Conservation (phyloP, 2,888 invertebrate genomes). For the Platerodrilus igneus region DNA sequence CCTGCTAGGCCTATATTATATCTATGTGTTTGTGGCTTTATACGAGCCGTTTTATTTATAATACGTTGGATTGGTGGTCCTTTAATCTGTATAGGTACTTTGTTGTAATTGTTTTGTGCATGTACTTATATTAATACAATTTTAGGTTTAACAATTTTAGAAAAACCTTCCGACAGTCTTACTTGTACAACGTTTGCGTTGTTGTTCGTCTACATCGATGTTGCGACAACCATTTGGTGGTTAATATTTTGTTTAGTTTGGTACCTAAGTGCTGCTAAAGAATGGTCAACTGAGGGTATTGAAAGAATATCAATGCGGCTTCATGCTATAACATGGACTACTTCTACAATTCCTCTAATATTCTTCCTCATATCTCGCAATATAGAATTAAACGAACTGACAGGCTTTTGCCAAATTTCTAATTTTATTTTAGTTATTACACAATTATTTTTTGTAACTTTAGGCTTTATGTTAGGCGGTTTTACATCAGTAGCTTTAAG, state of each 20-base stretch:
- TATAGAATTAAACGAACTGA: constrained; percentile 74
- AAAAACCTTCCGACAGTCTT: constrained; percentile 18
- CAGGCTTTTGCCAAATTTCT: constrained; percentile 74
- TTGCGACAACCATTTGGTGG: constrained; percentile 84
- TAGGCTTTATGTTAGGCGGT: constrained; percentile 67
- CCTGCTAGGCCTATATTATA: constrained; percentile 90
- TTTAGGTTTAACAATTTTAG: constrained; percentile 11
- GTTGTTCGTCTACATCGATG: constrained; percentile 59
- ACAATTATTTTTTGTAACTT: constrained; percentile 41
- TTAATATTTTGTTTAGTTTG: constrained; percentile 82
- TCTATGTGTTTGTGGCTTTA: constrained; percentile 67
- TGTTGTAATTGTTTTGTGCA: background rate
- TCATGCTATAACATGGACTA: constrained; percentile 83
- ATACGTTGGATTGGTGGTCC: constrained; percentile 38
- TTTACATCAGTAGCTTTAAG: constrained; percentile 73
- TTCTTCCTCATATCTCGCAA: constrained; percentile 73
- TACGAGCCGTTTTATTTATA: constrained; percentile 36
- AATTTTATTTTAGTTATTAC: constrained; percentile 33
- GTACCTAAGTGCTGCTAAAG: constrained; percentile 85
- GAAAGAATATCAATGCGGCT: constrained; percentile 81
- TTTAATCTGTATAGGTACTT: constrained; percentile 35
- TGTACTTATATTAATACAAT: background rate
- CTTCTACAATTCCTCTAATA: constrained; percentile 80
- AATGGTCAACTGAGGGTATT: constrained; percentile 90
- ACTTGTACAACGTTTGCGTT: constrained; percentile 37